Evolutionary conservation across 2,797 vertebrate genomes (phyloP).

Genomic region (Limnodromus scolopaceus): DNA sequence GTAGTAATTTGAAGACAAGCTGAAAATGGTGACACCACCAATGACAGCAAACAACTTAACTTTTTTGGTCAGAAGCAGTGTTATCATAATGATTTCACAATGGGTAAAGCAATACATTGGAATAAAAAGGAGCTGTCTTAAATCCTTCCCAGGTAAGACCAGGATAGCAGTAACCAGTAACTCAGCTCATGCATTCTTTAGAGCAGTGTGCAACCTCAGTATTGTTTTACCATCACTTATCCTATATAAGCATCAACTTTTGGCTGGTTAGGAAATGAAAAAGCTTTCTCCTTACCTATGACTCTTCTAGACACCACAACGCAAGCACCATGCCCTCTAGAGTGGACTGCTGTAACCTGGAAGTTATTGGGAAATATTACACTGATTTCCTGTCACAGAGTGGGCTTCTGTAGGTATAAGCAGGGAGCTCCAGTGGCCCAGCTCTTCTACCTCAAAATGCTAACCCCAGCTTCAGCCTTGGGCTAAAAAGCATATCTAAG

Average conservation of each 20-base stretch:
- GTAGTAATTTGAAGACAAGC: background rate
- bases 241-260: background rate
- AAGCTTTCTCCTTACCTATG: background rate
- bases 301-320: background rate
- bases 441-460: background rate
- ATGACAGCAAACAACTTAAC: background rate
- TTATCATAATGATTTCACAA: background rate
- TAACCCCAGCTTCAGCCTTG: background rate
- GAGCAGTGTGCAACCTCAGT: background rate
- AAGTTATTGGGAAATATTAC: background rate
- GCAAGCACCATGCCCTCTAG: background rate
- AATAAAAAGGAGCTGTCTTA: background rate
- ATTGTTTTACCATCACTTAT: background rate
- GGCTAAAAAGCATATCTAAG: background rate
- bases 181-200: background rate
- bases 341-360: background rate
- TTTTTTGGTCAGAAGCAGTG: background rate
- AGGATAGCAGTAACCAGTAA: background rate
- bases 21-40: background rate
- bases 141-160: background rate
- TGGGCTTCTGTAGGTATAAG: background rate
- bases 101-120: background rate
- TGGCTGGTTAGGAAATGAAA: background rate
- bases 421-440: background rate
- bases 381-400: background rate